Percentiles rank a stretch among this genome's conserved stretches.
Evolutionary conservation across 2,888 invertebrate species (phyloP).

Genomic region (Julus scanicus): DNA sequence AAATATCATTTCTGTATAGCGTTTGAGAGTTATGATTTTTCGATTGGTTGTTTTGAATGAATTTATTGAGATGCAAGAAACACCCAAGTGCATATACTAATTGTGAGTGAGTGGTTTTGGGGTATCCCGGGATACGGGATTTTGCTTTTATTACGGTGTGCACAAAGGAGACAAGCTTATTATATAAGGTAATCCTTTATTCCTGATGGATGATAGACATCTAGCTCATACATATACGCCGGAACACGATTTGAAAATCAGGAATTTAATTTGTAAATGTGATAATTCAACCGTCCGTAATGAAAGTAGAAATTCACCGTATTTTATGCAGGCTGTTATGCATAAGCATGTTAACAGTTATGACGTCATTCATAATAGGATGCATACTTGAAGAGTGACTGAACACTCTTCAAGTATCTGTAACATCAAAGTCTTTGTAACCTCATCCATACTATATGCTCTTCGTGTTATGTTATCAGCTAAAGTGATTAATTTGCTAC

Average conservation of each 20-base stretch:
- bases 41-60: neutral
- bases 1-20: neutral
- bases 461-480: too few relatives aligned
- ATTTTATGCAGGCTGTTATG: neutral
- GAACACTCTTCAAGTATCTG: too few relatives aligned
- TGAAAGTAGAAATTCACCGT: neutral
- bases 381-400: neutral
- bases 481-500: too few relatives aligned
- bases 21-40: neutral
- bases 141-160: neutral
- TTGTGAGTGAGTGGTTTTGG: constrained; percentile 1
- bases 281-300: neutral
- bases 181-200: constrained; percentile 38
- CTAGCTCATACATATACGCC: neutral
- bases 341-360: neutral
- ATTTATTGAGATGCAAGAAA: neutral
- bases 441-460: too few relatives aligned
- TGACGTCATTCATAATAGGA: neutral
- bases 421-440: too few relatives aligned
- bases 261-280: constrained; percentile 13
- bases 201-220: constrained; percentile 30
- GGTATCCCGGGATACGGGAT: constrained; percentile 1
- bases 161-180: neutral
- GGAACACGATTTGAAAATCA: neutral
- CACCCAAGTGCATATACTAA: neutral